phyloP scores from a whole-genome alignment of 2,888 invertebrate species.

The Anthophora plumipes region DNA sequence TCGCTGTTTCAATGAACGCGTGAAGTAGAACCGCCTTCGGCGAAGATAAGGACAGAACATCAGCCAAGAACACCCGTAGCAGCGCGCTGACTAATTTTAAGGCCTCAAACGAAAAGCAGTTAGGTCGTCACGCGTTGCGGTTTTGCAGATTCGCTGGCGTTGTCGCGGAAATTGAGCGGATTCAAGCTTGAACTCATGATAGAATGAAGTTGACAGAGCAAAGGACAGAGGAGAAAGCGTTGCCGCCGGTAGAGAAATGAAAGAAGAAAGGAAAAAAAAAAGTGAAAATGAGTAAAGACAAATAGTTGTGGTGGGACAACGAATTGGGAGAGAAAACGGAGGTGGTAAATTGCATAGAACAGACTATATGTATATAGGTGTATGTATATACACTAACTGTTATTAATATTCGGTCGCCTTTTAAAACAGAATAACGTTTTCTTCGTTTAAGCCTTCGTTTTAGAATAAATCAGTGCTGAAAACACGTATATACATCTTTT shows the following conservation, averaged over 20 bases:
- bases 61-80: conserved; percentile 23
- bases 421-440: too few relatives aligned
- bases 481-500: too few relatives aligned
- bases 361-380: too few relatives aligned
- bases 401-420: too few relatives aligned
- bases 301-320: not conserved
- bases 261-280: not conserved
- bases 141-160: conserved; percentile 75
- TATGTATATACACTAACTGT: too few relatives aligned
- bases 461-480: too few relatives aligned
- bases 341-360: not conserved
- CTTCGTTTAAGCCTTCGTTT: too few relatives aligned
- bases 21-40: conserved; percentile 54
- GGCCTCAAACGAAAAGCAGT: conserved; percentile 81
- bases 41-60: conserved; percentile 14
- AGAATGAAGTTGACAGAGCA: conserved; percentile 59
- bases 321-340: not conserved
- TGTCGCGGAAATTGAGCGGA: conserved; percentile 78
- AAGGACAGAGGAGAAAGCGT: conserved; percentile 24
- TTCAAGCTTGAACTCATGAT: conserved; percentile 60
- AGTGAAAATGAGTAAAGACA: conserved; percentile 6
- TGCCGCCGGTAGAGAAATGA: not conserved
- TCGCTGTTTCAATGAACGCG: conserved; percentile 55
- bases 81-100: conserved; percentile 50
- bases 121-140: conserved; percentile 84